Base-by-base conservation (phyloP, 2,797 vertebrate genomes). In the Acrossocheilus fasciatus region DNA sequence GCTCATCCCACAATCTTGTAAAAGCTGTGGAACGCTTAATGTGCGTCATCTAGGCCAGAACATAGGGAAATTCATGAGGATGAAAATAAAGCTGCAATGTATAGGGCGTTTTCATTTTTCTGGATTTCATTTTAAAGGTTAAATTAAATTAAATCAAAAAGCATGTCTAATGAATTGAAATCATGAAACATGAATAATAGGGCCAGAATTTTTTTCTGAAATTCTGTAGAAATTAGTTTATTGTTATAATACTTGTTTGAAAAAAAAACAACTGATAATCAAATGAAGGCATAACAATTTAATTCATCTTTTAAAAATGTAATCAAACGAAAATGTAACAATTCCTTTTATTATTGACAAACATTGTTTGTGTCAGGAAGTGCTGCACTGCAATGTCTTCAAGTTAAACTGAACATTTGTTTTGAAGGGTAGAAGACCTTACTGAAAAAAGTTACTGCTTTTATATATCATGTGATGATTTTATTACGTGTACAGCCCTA, bases 21-120 rank as follows among this genome's bases (percentile, higher is more conserved):
- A 77, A 84, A 77, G 9, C 59, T 1, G 12, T 18, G 47, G 64
- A 70, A 70, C 4, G 20, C 12, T 39, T 68, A 59, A 50, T 77
- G 34, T 54, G 36, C 39, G 9, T 17, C 12, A 50, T 20, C 12
- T 20, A 83, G 82, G 8, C 73, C 83, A 52, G 7, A 20, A 17
- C 43, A 36, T 43, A 4, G 30, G 30, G 30, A 34, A 17, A 66
- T 66, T 66, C 30, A 34, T 34, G 59, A 41, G 14, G 75, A 43
- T 39, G 39, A 15, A 85, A 30, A 78, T 84, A 57, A 70, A 52
- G 64, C 62, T n/a, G 9, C 23, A n/a, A 52, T 45, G 12, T 83
- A 9, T 7, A 62, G 6, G 30, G 14, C 17, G 64, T 34, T 34
- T 0, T 0, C 1, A 3, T 17, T 68, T 36, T 68, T 68, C 30